Base-by-base conservation (phyloP, 2,797 vertebrate genomes). In the Oreonectes daqikongensis region DNA sequence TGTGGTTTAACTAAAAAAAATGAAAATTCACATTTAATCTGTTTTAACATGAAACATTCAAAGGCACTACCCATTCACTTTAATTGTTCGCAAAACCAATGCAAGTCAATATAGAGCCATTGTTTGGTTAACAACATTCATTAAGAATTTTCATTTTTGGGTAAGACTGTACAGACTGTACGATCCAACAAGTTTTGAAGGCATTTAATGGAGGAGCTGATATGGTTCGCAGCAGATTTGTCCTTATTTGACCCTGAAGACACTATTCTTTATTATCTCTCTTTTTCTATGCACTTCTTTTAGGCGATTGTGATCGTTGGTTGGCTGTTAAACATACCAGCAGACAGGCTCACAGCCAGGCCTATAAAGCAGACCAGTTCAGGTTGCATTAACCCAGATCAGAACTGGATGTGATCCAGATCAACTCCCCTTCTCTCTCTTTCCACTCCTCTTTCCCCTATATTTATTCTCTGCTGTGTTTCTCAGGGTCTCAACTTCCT, bases 371-470 rank as follows among this genome's bases (percentile, higher is more conserved):
- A 64, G 52, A 22, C 12, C 38, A 28, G 71, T 63, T 75, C 32
- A 65, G 46, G 55, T 32, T 17, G 44, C 12, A 50, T 18, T n/a
- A 20, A 76, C 48, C 66, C 48, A 71, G 59, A 69, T 40, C 59
- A 59, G 48, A 18, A 55, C 79, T 80, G 67, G 72, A 44, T 30
- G 32, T 20, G 28, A 57, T 22, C 76, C 76, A 75, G 26, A 55
- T 30, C 20, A 17, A 55, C 42, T 69, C n/a, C 15, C 28, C n/a
- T n/a, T 32, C 28, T 32, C 32, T 40, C 55, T 64, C 40, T 20
- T 15, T 35, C 46, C 28, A 55, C 14, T 24, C 35, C 18, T 15
- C n/a, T 42, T 22, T 44, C 46, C 5, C 17, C 48, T 18, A 30
- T 18, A 32, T 64, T 15, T 26, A 26, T 52, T 75, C 18, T 61